Conservation (phyloP, 2,888 invertebrate genomes). For the Biston betularia region DNA sequence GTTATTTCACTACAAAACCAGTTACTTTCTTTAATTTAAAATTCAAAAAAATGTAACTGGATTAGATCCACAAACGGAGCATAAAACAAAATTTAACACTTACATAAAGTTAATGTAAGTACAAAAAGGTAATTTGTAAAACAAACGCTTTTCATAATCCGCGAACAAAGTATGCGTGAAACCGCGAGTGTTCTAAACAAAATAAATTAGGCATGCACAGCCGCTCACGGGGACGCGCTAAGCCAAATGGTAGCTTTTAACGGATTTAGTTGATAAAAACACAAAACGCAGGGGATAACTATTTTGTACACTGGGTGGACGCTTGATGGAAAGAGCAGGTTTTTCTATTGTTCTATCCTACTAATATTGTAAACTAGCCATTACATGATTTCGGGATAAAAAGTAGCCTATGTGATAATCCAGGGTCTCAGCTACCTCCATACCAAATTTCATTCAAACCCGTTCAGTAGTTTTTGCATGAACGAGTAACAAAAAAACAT, state of each 20-base stretch:
- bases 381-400: too few relatives aligned
- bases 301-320: neutral
- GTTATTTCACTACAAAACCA: neutral
- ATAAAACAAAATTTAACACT: slow-evolving; percentile 13
- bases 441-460: too few relatives aligned
- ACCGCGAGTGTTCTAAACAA: slow-evolving; percentile 32
- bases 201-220: slow-evolving; percentile 45
- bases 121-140: slow-evolving; percentile 19
- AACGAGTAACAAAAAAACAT: too few relatives aligned
- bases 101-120: slow-evolving; percentile 10
- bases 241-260: slow-evolving; percentile 45
- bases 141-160: slow-evolving; percentile 29
- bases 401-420: too few relatives aligned
- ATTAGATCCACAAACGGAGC: neutral
- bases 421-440: too few relatives aligned
- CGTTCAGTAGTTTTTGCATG: too few relatives aligned
- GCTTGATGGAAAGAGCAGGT: neutral
- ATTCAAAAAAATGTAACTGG: neutral
- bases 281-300: slow-evolving; percentile 16
- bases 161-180: slow-evolving; percentile 27
- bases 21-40: too few relatives aligned
- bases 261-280: slow-evolving; percentile 35
- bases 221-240: slow-evolving; percentile 43
- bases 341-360: too few relatives aligned
- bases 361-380: too few relatives aligned